Percentiles rank a stretch among this genome's conserved stretches.
Evolutionary conservation across 2,888 invertebrate species (phyloP).

Genomic region (Tanypteryx hageni): DNA sequence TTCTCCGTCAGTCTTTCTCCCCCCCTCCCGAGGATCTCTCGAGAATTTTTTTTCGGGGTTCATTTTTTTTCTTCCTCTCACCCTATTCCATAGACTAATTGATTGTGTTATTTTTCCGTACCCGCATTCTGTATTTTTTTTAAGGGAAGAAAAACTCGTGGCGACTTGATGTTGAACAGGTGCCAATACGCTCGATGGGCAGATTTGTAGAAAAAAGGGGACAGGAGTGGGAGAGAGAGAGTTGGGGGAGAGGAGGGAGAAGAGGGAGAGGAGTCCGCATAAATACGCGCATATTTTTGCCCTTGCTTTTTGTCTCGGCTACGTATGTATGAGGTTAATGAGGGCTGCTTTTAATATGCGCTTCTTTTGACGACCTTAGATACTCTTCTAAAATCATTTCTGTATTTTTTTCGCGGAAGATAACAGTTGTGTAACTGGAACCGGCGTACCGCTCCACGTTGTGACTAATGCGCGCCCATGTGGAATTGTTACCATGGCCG

Average conservation of each 20-base stretch:
- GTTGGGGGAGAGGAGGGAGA: neutral
- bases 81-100: neutral
- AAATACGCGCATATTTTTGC: neutral
- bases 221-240: neutral
- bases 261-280: neutral
- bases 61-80: neutral
- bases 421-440: no score
- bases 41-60: neutral
- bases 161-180: neutral
- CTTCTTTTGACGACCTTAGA: no score
- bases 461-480: no score
- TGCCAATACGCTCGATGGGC: neutral
- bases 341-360: neutral
- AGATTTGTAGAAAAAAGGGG: neutral
- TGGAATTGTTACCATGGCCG: no score
- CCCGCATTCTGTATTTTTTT: no score
- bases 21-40: neutral
- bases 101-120: neutral
- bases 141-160: neutral
- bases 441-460: no score
- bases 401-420: no score
- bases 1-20: neutral
- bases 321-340: neutral
- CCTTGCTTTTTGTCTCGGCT: neutral
- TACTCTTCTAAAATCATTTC: no score